phyloP scores from a whole-genome alignment of 2,888 invertebrate genomes.

The Melikaiella ostensackeni region DNA sequence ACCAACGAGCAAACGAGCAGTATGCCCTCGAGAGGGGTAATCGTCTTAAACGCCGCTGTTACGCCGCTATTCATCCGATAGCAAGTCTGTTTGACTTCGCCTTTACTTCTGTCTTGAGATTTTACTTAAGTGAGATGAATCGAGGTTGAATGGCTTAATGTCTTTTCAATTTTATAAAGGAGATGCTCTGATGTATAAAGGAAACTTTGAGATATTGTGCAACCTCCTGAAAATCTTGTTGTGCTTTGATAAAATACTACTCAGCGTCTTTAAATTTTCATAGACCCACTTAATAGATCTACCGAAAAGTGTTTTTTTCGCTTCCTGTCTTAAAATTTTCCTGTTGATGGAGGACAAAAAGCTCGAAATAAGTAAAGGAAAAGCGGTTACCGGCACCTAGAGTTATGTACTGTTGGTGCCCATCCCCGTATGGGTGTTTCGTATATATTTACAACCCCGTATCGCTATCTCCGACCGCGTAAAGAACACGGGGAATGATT shows the following conservation, averaged over 20 bases:
- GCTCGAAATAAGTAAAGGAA: conserved; percentile 23
- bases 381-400: conserved; percentile 22
- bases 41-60: conserved; percentile 73
- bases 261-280: too few species aligned
- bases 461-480: conserved; percentile 60
- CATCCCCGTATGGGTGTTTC: conserved; percentile 33
- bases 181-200: neutral
- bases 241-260: too few species aligned
- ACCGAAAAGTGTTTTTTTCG: neutral
- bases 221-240: too few species aligned
- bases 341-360: neutral
- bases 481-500: conserved; percentile 71
- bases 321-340: neutral
- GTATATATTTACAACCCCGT: conserved; percentile 65
- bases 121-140: conserved; percentile 72
- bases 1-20: conserved; percentile 48
- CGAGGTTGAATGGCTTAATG: conserved; percentile 52
- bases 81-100: conserved; percentile 29
- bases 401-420: conserved; percentile 30
- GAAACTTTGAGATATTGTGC: neutral
- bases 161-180: neutral
- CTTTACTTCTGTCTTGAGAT: conserved; percentile 67
- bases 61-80: conserved; percentile 54
- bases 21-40: conserved; percentile 67
- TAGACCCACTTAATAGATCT: too few species aligned